Evolutionary conservation across 2,113 vertebrate species (phyloP).

Genomic region (Pseudolaguvia tuberculata): DNA sequence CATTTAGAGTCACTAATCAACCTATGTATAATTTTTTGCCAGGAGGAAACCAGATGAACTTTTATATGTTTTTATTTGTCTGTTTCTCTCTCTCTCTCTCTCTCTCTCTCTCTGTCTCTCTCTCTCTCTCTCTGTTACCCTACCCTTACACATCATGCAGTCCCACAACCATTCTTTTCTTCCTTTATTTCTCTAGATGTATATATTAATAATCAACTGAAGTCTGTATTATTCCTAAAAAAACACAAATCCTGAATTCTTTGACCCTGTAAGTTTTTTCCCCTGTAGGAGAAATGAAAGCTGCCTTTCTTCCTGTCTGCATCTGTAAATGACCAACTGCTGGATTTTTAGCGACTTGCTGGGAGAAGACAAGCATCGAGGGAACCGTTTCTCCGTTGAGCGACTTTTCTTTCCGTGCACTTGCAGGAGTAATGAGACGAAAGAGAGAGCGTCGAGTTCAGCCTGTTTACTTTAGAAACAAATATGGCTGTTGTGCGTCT

Average conservation of each 20-base stretch:
- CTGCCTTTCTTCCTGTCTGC: conserved; percentile 50
- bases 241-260: background rate
- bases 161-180: background rate
- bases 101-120: too few species aligned
- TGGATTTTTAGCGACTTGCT: conserved; percentile 52
- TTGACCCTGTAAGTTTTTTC: background rate
- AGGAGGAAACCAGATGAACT: too few species aligned
- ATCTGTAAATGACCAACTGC: conserved; percentile 55
- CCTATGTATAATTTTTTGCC: too few species aligned
- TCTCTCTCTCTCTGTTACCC: too few species aligned
- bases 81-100: too few species aligned
- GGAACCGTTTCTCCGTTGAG: conserved; percentile 63
- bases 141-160: background rate
- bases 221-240: background rate
- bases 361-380: conserved; percentile 54
- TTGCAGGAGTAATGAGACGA: conserved; percentile 61
- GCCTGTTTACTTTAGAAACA: conserved; percentile 67
- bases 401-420: conserved; percentile 68
- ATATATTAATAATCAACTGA: background rate
- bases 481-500: conserved; percentile 54
- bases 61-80: too few species aligned
- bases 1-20: too few species aligned
- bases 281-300: background rate
- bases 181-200: background rate
- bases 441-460: conserved; percentile 51